phyloP scores from a whole-genome alignment of 1,140 invertebrate genomes.

The Paralvinella palmiformis region DNA sequence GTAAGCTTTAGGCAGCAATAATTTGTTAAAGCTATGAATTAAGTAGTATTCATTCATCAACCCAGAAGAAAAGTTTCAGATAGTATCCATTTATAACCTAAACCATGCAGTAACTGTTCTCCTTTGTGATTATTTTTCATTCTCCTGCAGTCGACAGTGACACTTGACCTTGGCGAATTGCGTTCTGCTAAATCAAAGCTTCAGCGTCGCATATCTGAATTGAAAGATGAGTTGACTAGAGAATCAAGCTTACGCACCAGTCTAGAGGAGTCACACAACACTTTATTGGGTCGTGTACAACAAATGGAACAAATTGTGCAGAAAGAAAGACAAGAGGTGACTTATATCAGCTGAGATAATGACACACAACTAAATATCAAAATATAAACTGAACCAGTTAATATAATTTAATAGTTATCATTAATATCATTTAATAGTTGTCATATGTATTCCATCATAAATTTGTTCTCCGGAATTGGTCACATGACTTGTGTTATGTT shows the following conservation, averaged over 20 bases:
- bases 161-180: not conserved
- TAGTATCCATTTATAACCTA: not conserved
- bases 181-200: conserved; percentile 23
- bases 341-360: too few species aligned
- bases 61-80: not conserved
- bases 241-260: conserved; percentile 36
- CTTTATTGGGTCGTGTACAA: conserved; percentile 28
- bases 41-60: not conserved
- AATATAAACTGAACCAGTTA: too few species aligned
- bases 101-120: not conserved
- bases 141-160: not conserved
- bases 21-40: not conserved
- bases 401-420: too few species aligned
- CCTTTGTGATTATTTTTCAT: not conserved
- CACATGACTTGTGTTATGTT: too few species aligned
- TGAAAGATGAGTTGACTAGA: conserved; percentile 31
- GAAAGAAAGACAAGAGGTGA: conserved; percentile 27
- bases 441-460: too few species aligned
- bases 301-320: conserved; percentile 35
- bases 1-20: too few species aligned
- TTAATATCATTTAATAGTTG: too few species aligned
- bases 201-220: conserved; percentile 23
- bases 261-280: conserved; percentile 38
- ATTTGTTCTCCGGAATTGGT: too few species aligned
- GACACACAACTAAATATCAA: too few species aligned